Evolutionary conservation across 2,113 vertebrate species (phyloP).

Genomic region (Cephalopholis sonnerati): DNA sequence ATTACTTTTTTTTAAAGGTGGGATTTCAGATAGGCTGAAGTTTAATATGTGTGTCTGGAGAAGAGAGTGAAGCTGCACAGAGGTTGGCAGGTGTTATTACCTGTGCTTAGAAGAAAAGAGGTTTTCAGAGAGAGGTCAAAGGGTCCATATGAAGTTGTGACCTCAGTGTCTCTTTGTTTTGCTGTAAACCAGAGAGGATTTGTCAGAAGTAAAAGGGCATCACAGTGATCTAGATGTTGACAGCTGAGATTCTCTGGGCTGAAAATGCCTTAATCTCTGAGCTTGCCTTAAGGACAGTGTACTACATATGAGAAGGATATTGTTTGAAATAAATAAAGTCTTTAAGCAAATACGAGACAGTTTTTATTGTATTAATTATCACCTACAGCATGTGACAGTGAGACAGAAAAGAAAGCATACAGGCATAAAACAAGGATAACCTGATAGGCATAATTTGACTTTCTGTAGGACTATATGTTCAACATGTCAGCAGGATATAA

Average conservation of each 20-base stretch:
- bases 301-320: background rate
- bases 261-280: background rate
- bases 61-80: slow-evolving; percentile 9
- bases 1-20: background rate
- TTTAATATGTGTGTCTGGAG: slow-evolving; percentile 12
- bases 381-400: too few species aligned
- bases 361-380: too few species aligned
- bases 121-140: slow-evolving; percentile 34
- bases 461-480: too few species aligned
- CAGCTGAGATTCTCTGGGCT: slow-evolving; percentile 1
- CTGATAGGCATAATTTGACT: too few species aligned
- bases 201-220: slow-evolving; percentile 14
- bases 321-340: background rate
- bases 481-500: too few species aligned
- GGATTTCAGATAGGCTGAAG: slow-evolving; percentile 15
- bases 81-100: slow-evolving; percentile 6
- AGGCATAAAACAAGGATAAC: too few species aligned
- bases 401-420: too few species aligned
- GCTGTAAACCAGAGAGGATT: slow-evolving; percentile 21
- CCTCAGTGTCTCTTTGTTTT: background rate
- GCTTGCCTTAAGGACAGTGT: background rate
- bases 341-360: background rate
- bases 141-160: background rate
- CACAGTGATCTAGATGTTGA: background rate
- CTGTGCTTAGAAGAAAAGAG: slow-evolving; percentile 15